Evolutionary conservation across 2,113 vertebrate genomes (phyloP), one percentile per base, ranked within the genome.

Genomic region (Silurus asotus): DNA sequence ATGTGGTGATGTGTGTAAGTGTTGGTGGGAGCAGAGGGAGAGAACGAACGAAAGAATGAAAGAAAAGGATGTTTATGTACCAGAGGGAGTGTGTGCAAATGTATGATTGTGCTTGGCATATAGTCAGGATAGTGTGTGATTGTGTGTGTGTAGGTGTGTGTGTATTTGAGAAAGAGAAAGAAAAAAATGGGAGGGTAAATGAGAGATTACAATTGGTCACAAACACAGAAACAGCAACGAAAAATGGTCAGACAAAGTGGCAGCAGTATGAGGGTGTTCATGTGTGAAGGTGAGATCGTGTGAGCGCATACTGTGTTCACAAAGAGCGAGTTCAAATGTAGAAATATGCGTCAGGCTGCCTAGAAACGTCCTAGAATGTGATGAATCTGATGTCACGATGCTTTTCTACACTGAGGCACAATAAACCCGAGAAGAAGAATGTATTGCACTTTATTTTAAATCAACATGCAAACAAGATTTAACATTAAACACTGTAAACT

Each of bases 41-140:
- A 78, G 75, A 79, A 55, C 64, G 58, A 62, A 23, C n/a, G 48
- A 79, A 55, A 76, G 58, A 62, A 23, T 25, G 48, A 82, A 49
- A 87, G 70, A 25, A 58, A 78, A n/a, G 76, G 17, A 58, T 79
- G 76, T 79, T 59, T 61, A 79, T 79, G 23, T 55, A 77, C 74
- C 74, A 77, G 51, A n/a, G 74, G 74, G 74, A 77, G 49, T 77
- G 74, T 77, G 55, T 59, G 77, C 77, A 79, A 79, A 59, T 79
- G 77, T 79, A 79, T 59, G 77, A 79, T 59, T 45, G 56, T 11
- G 28, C 5, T 8, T 20, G n/a, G 28, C 45, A 56, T 79, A 6
- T 53, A 53, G 74, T 76, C 23, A 25, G 53, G 74, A 76, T 25
- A 7, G 49, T 67, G 64, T 67, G 64, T 67, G 25, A n/a, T 11